Base-by-base conservation (phyloP, 2,797 vertebrate species). In the Lacerta bilineata region DNA sequence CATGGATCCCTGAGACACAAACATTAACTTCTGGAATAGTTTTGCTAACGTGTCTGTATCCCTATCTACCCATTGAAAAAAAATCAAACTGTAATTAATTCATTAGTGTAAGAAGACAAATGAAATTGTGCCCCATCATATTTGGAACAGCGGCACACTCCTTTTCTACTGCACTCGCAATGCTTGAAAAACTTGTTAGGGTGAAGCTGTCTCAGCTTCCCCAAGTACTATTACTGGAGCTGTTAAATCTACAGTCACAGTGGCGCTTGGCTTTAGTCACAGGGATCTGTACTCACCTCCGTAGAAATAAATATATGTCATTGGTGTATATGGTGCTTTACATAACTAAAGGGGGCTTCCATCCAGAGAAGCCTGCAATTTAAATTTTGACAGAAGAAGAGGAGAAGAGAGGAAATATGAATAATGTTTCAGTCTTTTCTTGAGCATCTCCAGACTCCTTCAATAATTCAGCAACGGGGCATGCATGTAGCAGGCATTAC, bases 141-240 rank as follows among this genome's bases (percentile, higher is more conserved):
- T n/a, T 41, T 77, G 25, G 36, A 41, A 76, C 20, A 84, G 33
- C 8, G 41, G 36, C 74, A 29, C 23, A 23, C 15, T 76, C 55
- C 68, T 75, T 71, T 11, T 84, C 55, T 76, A 10, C 81, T 27
- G 29, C 55, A 27, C 5, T 59, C 15, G 29, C 71, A 85, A 61
- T 41, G 50, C 72, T 43, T 85, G 84, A 77, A 76, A 64, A 83
- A 83, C 82, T 18, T 71, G 68, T n/a, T 50, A 33, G 41, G 43
- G 3, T n/a, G 43, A 75, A n/a, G 27, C 36, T 77, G 27, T 36
- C 55, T 64, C 84, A 64, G 20, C 41, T 41, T 76, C 27, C 59
- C 5, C 39, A 55, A 15, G 13, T 71, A 25, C 15, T 86, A 55
- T 69, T 76, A 71, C 18, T 50, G 2, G 11, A 36, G 6, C 7